Evolutionary conservation across 2,888 invertebrate genomes (phyloP), one percentile per base, ranked within the genome.

Genomic region (Hipparchia sbordonii): DNA sequence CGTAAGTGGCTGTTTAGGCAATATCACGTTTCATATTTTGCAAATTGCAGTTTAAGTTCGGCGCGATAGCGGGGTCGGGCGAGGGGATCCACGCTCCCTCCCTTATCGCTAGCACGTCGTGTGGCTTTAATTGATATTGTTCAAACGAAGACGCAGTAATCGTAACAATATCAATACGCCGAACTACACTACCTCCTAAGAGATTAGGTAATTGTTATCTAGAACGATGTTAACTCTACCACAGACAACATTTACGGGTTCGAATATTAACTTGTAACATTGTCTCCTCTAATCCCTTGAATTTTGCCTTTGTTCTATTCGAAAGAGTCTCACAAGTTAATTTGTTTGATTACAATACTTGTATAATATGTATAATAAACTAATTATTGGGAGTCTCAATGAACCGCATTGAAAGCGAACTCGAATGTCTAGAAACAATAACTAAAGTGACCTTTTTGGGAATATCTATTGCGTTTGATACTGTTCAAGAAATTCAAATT

Each of bases 11-110:
- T 91, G 84, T 89, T 92, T 91, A 92, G 82, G 90, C 89, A 84
- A 87, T 87, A 89, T 85, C 91, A 92, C 92, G 92, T 91, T 89
- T 89, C 82, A 84, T 87, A 85, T 87, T 89, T 89, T 85, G 84
- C 83, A 89, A 79, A 80, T 80, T 80, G 77, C 77, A 79, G 85
- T 88, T 88, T 82, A 80, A 84, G 82, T 83, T 83, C 73, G 75
- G 70, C 65, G 68, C 70, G 79, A 77, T 75, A 75, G 72, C 61
- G 76, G 76, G 76, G 66, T 61, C 63, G 74, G 79, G 77, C 73
- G 54, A 70, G 70, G 79, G 80, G 83, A 80, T 83, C 83, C 84
- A 85, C 84, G 83, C 79, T 80, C 82, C 74, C 70, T 78, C 80
- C 82, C 80, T 84, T 85, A 84, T 85, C 84, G 80, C 75, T 76